Evolutionary conservation across 2,113 vertebrate genomes (phyloP), one percentile per base, ranked within the genome.

Genomic region (Camelus bactrianus): DNA sequence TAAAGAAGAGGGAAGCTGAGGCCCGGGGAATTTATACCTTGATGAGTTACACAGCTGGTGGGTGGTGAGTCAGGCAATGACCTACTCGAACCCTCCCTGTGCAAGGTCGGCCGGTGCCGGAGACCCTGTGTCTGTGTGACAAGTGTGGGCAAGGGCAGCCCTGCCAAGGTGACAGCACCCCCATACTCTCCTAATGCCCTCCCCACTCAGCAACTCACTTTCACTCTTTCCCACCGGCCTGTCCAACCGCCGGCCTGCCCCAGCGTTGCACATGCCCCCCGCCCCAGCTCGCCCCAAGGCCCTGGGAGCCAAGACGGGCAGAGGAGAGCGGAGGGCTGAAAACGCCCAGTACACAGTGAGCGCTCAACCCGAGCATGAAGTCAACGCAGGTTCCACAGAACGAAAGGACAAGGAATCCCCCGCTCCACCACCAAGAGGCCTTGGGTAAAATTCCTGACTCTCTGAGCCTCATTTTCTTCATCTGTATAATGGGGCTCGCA

Each of bases 291-390:
- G 17, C 28, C 46, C 75, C 19, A 26, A 19, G 58, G 24, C 24
- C 58, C 65, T 1, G 35, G 30, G 26, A 52, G 15, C 67, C 60
- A 28, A 60, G 69, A 48, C 70, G 54, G 32, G 50, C 10, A 56
- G 54, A 35, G n/a, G 20, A 52, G 38, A 14, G 32, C 7, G 0
- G 22, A 32, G 32, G 15, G 42, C 24, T 75, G 35, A 10, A 32
- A 48, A 58, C 0, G 12, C 46, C 86, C 30, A 19, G n/a, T 10
- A n/a, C 24, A 2, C 1, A 0, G 22, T 0, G 2, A 35, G 7
- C 0, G 0, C 46, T 1, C 16, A 30, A 42, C 38, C 38, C 38
- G 38, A 42, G 38, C 38, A 42, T 42, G 38, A 42, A 42, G 38
- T 42, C 38, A 42, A 42, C 38, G 38, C 38, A 42, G 38, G 38